phyloP scores from a whole-genome alignment of 2,888 invertebrate genomes.

The Andrena marginata region DNA sequence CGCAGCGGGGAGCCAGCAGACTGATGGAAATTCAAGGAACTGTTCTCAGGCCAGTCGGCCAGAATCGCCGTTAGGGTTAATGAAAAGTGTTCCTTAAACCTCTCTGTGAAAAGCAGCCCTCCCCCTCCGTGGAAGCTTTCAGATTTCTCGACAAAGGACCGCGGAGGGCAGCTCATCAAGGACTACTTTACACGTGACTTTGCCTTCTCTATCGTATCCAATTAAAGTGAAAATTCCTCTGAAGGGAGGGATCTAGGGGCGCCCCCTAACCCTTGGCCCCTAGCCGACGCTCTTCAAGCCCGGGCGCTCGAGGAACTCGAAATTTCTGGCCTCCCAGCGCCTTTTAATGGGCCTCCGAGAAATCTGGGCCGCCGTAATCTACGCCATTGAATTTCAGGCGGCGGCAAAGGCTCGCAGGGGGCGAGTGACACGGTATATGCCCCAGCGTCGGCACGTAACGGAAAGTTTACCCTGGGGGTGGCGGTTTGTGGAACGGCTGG shows the following conservation, averaged over 20 bases:
- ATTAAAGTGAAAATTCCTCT: neutral
- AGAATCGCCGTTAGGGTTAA: too few species aligned
- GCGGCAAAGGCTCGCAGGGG: constrained; percentile 11
- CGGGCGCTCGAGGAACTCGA: neutral
- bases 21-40: too few species aligned
- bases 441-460: constrained; percentile 46
- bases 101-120: too few species aligned
- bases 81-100: too few species aligned
- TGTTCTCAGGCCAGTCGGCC: too few species aligned
- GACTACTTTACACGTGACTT: neutral
- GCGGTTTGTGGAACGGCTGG: constrained; percentile 60
- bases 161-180: neutral
- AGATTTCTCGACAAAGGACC: neutral
- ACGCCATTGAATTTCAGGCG: constrained; percentile 40
- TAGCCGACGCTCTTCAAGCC: neutral
- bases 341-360: neutral
- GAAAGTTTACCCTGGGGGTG: constrained; percentile 55
- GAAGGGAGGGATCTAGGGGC: neutral
- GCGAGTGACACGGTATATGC: constrained; percentile 42
- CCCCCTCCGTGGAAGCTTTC: too few species aligned
- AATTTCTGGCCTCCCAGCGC: neutral
- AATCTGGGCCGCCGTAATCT: constrained; percentile 20
- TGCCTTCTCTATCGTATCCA: neutral
- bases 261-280: too few species aligned
- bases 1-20: too few species aligned